Percentiles rank a stretch among this genome's conserved stretches.
Conservation (phyloP, 2,888 invertebrate genomes). For the Zaprionus bogoriensis region DNA sequence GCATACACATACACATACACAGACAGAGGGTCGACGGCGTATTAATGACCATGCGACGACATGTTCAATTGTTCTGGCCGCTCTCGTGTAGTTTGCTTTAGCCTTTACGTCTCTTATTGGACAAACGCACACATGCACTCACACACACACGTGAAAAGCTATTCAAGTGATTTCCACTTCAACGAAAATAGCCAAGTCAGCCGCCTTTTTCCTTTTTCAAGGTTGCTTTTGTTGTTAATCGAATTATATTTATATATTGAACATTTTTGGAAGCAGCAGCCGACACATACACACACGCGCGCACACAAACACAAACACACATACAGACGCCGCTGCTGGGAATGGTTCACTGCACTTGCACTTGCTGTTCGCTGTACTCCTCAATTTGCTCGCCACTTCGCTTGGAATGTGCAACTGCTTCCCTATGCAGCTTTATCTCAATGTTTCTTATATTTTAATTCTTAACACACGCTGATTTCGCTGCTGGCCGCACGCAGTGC, state of each 20-base stretch:
- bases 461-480: constrained; percentile 49
- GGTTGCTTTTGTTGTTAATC: constrained; percentile 72
- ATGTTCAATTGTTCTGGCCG: constrained; percentile 62
- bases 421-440: constrained; percentile 31
- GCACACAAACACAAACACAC: constrained; percentile 3
- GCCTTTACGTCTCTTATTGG: constrained; percentile 55
- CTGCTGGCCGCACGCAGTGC: constrained; percentile 44
- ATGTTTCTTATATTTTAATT: constrained; percentile 41
- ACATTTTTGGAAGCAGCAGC: constrained; percentile 67
- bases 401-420: constrained; percentile 65
- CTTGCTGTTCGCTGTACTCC: constrained; percentile 21
- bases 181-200: constrained; percentile 58
- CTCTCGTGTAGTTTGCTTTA: constrained; percentile 20
- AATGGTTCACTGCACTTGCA: constrained; percentile 58
- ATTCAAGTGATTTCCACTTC: constrained; percentile 53
- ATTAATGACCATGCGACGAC: constrained; percentile 60
- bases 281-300: constrained; percentile 21
- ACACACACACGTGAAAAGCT: constrained; percentile 49
- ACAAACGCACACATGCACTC: constrained; percentile 14
- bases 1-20: constrained; percentile 2
- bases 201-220: constrained; percentile 58
- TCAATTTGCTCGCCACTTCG: constrained; percentile 29
- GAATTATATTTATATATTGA: constrained; percentile 62
- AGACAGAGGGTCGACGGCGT: constrained; percentile 24
- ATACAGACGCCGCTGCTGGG: constrained; percentile 50